Base-by-base conservation (phyloP, 2,113 vertebrate species). In the Emydura subglobosa region DNA sequence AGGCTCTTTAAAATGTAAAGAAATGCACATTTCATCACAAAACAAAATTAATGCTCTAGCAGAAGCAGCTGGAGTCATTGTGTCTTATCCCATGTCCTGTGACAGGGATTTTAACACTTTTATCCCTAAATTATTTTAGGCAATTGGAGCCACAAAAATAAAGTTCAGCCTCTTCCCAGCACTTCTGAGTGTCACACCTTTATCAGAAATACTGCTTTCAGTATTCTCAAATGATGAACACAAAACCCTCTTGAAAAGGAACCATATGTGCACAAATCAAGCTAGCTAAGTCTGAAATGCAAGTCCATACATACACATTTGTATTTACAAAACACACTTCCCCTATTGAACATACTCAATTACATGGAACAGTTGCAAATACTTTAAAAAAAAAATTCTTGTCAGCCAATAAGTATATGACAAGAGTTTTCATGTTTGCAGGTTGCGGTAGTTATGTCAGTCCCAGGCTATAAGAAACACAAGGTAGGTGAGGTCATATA, bases 11-110 rank as follows among this genome's bases (percentile, higher is more conserved):
- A 87, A 83, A 89, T 68, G 96, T 54, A 94, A 89, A 90, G 51
- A 97, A 96, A 90, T 59, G 39, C 54, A 85, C 87, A 92, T 88
- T 94, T 95, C 92, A 95, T 82, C 88, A 95, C 68, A 95, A 91
- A 96, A 96, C 86, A 90, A 96, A 96, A 59, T 34, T 95, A 94
- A 16, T 78, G 94, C 83, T 91, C 94, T 89, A 76, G 88, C 49
- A 89, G 86, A 49, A 94, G 74, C 84, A 1, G 76, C 79, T 94
- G 90, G 72, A 95, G 91, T 55, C 59, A 94, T 80, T 79, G 93
- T 89, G 54, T 88, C 47, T 83, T 79, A 29, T 94, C 68, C 86
- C 92, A 85, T 93, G 47, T 82, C 86, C 91, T 82, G 89, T 87
- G 82, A 97, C 27, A 59, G 27, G 57, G 96, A 96, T 90, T 91